A percentile compares a stretch with the other conserved stretches of the same genome.
phyloP scores from a whole-genome alignment of 2,797 vertebrate genomes.

The Poeciliopsis gracilis region DNA sequence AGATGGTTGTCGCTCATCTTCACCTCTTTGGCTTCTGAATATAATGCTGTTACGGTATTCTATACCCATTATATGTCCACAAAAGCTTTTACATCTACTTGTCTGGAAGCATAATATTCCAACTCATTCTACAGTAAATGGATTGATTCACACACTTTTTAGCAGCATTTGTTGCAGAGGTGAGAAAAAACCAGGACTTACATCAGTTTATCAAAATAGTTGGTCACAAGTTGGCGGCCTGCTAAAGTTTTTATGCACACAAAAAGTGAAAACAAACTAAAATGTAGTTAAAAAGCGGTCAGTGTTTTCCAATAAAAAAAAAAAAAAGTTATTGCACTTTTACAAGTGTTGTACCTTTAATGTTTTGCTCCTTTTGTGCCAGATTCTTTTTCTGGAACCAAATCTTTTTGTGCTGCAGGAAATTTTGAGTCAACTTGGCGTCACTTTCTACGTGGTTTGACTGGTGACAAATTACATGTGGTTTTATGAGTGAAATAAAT shows the following conservation, averaged over 20 bases:
- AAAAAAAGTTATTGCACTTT: neutral
- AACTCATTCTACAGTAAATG: neutral
- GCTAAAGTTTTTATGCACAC: neutral
- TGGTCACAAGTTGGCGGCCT: neutral
- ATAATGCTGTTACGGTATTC: neutral
- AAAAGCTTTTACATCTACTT: neutral
- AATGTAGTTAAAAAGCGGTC: neutral
- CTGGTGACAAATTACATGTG: neutral
- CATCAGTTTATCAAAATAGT: neutral
- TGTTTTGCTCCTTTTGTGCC: neutral
- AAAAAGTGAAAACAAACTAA: neutral
- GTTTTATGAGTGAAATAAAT: too few species aligned
- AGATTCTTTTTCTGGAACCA: neutral
- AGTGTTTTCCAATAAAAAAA: neutral
- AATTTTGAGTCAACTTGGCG: neutral
- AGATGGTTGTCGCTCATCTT: neutral
- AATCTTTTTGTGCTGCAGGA: neutral
- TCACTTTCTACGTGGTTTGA: neutral
- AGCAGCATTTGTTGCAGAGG: neutral
- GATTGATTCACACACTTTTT: neutral
- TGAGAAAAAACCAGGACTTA: neutral
- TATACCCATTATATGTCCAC: neutral
- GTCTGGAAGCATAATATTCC: neutral
- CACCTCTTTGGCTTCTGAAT: neutral
- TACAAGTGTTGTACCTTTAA: neutral